Evolutionary conservation across 64 coral and sea anemone genomes (phyloP).

Genomic region (Montipora efflorescens): DNA sequence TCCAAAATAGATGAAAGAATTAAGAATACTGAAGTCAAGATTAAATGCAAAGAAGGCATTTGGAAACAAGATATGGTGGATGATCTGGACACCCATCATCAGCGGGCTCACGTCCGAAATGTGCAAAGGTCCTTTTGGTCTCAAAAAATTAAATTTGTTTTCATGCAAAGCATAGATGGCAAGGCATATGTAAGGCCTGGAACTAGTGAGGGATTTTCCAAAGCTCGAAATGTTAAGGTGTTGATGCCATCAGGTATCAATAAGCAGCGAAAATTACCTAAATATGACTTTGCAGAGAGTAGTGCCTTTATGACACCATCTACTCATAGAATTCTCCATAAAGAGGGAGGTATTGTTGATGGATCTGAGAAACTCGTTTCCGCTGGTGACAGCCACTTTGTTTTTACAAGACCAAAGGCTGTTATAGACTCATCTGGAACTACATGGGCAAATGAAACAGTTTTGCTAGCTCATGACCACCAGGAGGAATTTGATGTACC

Average conservation of each 20-base stretch:
- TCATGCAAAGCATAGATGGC: not conserved
- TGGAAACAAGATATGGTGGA: constrained; percentile 7
- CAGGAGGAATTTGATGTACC: not conserved
- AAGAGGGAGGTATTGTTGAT: constrained; percentile 39
- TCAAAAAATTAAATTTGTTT: constrained; percentile 2
- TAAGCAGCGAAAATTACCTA: not conserved
- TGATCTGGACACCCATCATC: not conserved
- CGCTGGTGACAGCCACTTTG: constrained; percentile 34
- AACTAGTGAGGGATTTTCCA: not conserved
- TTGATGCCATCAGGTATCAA: not conserved
- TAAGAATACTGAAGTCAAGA: constrained; percentile 7
- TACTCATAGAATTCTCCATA: not conserved
- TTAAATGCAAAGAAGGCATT: constrained; percentile 14
- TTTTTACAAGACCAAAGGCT: constrained; percentile 56
- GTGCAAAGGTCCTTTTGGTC: not conserved
- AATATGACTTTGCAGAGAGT: constrained; percentile 51
- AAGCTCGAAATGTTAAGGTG: not conserved
- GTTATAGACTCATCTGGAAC: not conserved
- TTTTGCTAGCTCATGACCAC: not conserved
- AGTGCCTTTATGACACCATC: constrained; percentile 50
- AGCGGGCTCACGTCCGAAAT: constrained; percentile 6
- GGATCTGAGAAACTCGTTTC: constrained; percentile 25
- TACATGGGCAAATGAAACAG: no score
- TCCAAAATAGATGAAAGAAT: constrained; percentile 11
- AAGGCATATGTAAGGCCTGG: no score